phyloP scores from a whole-genome alignment of 2,113 vertebrate species.

The Melospiza georgiana region DNA sequence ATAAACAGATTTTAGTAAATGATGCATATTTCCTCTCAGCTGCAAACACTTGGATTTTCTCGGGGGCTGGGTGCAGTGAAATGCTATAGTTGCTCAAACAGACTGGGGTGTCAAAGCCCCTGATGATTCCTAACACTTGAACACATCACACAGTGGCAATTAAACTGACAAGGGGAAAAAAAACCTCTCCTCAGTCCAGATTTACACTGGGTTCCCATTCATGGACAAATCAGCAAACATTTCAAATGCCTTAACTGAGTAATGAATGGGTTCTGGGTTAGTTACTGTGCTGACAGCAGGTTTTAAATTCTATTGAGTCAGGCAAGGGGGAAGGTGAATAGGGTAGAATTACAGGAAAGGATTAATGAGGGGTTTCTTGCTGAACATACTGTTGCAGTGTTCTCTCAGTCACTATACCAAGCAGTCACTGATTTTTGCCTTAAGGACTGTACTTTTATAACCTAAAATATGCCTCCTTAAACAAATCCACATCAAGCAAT shows the following conservation, averaged over 20 bases:
- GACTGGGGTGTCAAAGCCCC: conserved; percentile 39
- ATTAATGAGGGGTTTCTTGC: conserved; percentile 78
- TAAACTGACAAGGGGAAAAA: conserved; percentile 60
- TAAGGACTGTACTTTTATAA: conserved; percentile 74
- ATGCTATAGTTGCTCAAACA: conserved; percentile 8
- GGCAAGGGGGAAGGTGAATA: conserved; percentile 73
- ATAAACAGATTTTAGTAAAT: conserved; percentile 53
- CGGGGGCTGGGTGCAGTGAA: not conserved
- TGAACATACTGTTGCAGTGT: conserved; percentile 75
- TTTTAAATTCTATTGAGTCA: conserved; percentile 80
- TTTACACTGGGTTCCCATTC: conserved; percentile 70
- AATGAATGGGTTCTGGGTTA: conserved; percentile 77
- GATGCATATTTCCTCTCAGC: conserved; percentile 1
- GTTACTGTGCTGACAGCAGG: conserved; percentile 75
- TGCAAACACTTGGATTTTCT: conserved; percentile 24
- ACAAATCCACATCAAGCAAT: conserved; percentile 78
- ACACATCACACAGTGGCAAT: conserved; percentile 55
- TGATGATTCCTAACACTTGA: conserved; percentile 44
- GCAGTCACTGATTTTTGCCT: conserved; percentile 70
- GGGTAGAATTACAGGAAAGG: conserved; percentile 80
- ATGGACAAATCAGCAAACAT: conserved; percentile 75
- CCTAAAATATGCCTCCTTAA: conserved; percentile 79
- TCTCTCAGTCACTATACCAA: conserved; percentile 73
- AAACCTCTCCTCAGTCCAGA: conserved; percentile 43
- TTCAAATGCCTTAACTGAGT: conserved; percentile 73